Evolutionary conservation across 1,140 invertebrate species (phyloP).

Genomic region (Drosophila leontia): DNA sequence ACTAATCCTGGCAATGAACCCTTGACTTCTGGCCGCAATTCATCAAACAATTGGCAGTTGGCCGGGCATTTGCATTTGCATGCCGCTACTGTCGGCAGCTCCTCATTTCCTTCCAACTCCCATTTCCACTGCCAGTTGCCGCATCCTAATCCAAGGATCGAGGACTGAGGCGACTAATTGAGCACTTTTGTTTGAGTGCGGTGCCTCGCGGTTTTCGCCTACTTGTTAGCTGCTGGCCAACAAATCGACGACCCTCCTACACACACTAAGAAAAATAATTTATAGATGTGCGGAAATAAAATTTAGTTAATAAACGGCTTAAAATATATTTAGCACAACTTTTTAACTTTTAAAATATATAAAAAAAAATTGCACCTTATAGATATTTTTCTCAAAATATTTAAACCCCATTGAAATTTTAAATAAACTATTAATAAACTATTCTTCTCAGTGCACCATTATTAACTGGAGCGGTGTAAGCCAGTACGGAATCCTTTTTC

Average conservation of each 20-base stretch:
- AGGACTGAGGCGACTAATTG: slow-evolving; percentile 62
- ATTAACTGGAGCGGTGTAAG: slow-evolving; percentile 34
- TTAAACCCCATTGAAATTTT: background rate
- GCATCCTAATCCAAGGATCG: slow-evolving; percentile 31
- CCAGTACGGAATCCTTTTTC: slow-evolving; percentile 70
- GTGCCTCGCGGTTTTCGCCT: slow-evolving; percentile 69
- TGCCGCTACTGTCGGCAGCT: slow-evolving; percentile 35
- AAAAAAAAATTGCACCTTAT: too few species aligned
- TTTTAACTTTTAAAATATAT: background rate
- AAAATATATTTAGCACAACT: background rate
- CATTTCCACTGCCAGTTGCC: slow-evolving; percentile 13
- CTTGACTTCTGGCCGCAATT: slow-evolving; percentile 62
- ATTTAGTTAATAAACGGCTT: fast-evolving
- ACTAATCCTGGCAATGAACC: slow-evolving; percentile 64
- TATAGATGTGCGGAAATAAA: background rate
- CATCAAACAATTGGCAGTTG: slow-evolving; percentile 66
- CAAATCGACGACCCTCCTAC: slow-evolving; percentile 27
- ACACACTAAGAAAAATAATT: background rate
- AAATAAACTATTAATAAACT: background rate
- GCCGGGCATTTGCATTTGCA: slow-evolving; percentile 53
- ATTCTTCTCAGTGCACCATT: slow-evolving; percentile 29
- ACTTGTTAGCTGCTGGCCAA: slow-evolving; percentile 66
- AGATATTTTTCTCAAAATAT: background rate
- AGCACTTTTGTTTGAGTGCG: slow-evolving; percentile 75
- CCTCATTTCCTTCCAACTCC: slow-evolving; percentile 3